Conservation (phyloP, 2,113 vertebrate genomes). For the Boleophthalmus pectinirostris region DNA sequence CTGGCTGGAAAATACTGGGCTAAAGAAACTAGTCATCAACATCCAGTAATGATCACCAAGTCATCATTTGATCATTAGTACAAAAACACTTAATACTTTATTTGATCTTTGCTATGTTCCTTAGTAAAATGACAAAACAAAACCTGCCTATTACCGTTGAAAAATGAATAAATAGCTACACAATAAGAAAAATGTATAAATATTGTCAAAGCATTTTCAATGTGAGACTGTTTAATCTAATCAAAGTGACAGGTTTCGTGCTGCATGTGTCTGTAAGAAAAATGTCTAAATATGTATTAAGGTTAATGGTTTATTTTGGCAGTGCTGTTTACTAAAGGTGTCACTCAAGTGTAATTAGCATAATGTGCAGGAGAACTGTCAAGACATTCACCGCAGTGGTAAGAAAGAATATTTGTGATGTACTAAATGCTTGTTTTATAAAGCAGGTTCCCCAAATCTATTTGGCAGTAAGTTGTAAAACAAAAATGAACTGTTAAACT, state of each 20-base stretch:
- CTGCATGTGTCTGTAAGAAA: background rate
- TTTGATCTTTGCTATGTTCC: too few relatives aligned
- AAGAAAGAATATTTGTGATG: background rate
- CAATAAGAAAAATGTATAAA: background rate
- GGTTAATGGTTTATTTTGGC: background rate
- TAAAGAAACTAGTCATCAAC: too few relatives aligned
- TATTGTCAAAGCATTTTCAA: background rate
- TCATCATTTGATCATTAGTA: too few relatives aligned
- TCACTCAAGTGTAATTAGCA: background rate
- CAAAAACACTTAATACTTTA: too few relatives aligned
- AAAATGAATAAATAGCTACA: too few relatives aligned
- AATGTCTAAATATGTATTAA: background rate
- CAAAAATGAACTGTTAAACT: too few relatives aligned
- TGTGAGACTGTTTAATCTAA: background rate
- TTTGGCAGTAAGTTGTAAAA: background rate
- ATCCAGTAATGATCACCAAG: too few relatives aligned
- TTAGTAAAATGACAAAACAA: too few relatives aligned
- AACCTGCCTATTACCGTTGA: too few relatives aligned
- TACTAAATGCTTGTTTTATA: background rate
- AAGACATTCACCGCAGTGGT: background rate
- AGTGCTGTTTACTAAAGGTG: background rate
- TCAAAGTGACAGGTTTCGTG: background rate
- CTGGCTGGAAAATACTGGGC: too few relatives aligned
- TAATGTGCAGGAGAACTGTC: background rate
- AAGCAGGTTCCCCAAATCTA: too few relatives aligned